A percentile compares a stretch with the other conserved stretches of the same genome.
phyloP scores from a whole-genome alignment of 2,888 invertebrate species.

The Chrysina gloriosa region DNA sequence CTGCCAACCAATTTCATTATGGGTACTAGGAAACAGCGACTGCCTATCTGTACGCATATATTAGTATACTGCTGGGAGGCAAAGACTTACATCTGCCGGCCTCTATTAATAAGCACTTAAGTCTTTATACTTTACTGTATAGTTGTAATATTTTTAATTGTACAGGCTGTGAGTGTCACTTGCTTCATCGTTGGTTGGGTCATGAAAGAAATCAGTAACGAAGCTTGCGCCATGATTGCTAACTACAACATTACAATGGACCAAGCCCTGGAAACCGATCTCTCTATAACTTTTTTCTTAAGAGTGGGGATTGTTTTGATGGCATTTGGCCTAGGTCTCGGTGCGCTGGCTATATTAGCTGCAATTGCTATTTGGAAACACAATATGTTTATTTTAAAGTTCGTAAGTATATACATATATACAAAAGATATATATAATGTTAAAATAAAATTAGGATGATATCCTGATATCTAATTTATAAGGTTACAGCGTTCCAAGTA shows the following conservation, averaged over 20 bases:
- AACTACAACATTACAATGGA: not conserved
- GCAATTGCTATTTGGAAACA: not conserved
- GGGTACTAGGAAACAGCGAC: too few species aligned
- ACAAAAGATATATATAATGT: not conserved
- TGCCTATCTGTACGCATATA: too few species aligned
- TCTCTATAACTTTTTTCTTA: not conserved
- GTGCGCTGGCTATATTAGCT: not conserved
- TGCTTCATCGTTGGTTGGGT: too few species aligned
- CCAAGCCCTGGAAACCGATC: not conserved
- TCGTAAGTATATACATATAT: constrained; percentile 6
- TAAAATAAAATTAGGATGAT: too few species aligned
- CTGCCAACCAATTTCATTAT: too few species aligned
- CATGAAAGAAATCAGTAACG: not conserved
- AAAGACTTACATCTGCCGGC: too few species aligned
- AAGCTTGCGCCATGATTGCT: not conserved
- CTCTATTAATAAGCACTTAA: too few species aligned
- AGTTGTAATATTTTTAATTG: too few species aligned
- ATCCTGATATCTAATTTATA: not conserved
- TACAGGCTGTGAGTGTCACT: too few species aligned
- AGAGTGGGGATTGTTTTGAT: not conserved
- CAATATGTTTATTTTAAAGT: not conserved
- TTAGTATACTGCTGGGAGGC: too few species aligned
- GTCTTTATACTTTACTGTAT: too few species aligned
- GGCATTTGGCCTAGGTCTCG: not conserved
- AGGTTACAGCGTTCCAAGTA: constrained; percentile 1